Evolutionary conservation across 1,140 invertebrate genomes (phyloP), one percentile per base, ranked within the genome.

Genomic region (Lordiphosa mommai): DNA sequence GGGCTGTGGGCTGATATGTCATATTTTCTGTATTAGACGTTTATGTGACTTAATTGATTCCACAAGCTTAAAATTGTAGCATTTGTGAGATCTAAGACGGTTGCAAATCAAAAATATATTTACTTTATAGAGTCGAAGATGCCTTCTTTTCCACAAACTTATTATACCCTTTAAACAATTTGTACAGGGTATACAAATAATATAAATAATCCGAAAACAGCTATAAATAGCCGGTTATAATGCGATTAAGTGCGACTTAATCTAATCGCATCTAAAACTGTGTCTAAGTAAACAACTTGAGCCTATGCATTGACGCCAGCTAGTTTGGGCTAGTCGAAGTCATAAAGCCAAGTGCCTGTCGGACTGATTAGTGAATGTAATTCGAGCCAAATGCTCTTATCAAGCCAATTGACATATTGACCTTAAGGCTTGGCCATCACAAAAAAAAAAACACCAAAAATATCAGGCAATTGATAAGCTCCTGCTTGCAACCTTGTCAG

Each of bases 201-300:
- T 80, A 80, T 76, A 67, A 82, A 82, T 82, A 80, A 80, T 80
- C 74, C 74, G 37, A 44, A 61, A 55, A 56, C 50, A 57, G 67
- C 74, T 80, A 80, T 71, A 82, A 80, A 80, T 80, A 80, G 82
- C 74, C 60, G 57, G 71, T 80, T 48, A 59, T 38, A 44, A 52
- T 33, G 32, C 44, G 2, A 14, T 20, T 30, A 30, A 43, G 23
- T 46, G 58, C 51, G 27, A 36, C 23, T 66, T 66, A 82, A 82
- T 82, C 76, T 82, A 82, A 82, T 82, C 76, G 46, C 61, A 80
- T 61, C 71, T 71, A 51, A 52, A 51, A 58, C 67, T 61, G 71
- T 77, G 76, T 82, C 76, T 82, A 82, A 64, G 76, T 84, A 82
- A 82, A 82, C 71, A 84, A 84, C 79, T 60, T 29, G 27, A 16